Evolutionary conservation across 2,888 invertebrate species (phyloP), one percentile per base, ranked within the genome.

Genomic region (Balanococcus diminutus): DNA sequence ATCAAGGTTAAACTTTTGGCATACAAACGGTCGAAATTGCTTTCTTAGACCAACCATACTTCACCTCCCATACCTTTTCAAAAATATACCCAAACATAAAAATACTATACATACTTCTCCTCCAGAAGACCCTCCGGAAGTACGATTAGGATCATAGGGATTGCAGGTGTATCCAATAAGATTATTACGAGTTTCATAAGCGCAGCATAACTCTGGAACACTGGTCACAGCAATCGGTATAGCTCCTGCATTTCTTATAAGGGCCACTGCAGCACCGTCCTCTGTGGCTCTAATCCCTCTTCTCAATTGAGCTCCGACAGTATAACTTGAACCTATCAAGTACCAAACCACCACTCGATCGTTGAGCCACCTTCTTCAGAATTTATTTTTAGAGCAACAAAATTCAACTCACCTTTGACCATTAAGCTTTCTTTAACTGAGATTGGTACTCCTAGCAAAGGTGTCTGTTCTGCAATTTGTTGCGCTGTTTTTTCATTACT

Each of bases 51-150:
- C n/a, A n/a, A n/a, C n/a, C n/a, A n/a, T n/a, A n/a, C n/a, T n/a
- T n/a, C n/a, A n/a, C n/a, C n/a, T n/a, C n/a, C n/a, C n/a, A n/a
- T n/a, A n/a, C n/a, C n/a, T n/a, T 4, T 36, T n/a, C n/a, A n/a
- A n/a, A 36, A 36, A 6, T 6, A 6, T 36, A 36, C 8, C 4
- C 36, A 36, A 4, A 6, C 36, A 8, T 36, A n/a, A 8, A 36
- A 36, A 36, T 36, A 36, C 8, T 4, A 36, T 36, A 36, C 84
- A 86, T 87, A 88, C 89, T 90, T 96, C 96, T 0, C 96, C 96
- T 46, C 98, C 98, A 87, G 97, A 96, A 87, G 98, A 98, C 75
- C 98, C 99, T 16, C 98, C 98, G 1, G 94, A 94, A 0, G 94
- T 96, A 87, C 96, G 92, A 0, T 95, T 94, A 0, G 93, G 92